These are phyloP conservation scores for Drosophila sproati DNA, from an alignment of 1,140 invertebrate species.

Conservation along the genomic window DNA sequence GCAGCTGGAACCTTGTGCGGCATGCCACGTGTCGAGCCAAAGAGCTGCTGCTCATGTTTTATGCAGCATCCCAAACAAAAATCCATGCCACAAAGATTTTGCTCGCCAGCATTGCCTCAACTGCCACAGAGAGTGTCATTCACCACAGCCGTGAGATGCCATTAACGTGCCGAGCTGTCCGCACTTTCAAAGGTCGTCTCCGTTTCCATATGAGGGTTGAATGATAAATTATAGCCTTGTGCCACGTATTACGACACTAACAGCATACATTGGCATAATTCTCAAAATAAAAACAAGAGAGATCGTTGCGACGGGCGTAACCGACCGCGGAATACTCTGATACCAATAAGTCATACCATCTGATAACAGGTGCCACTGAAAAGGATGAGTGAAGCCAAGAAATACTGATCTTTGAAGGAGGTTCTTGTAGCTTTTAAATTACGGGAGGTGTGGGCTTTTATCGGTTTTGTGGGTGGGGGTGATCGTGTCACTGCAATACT, in stretches of 20 bases:
- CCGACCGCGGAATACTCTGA: too few relatives aligned
- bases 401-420: too few relatives aligned
- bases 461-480: too few relatives aligned
- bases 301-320: too few relatives aligned
- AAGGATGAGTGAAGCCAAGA: too few relatives aligned
- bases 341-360: too few relatives aligned
- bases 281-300: too few relatives aligned
- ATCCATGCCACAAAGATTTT: conserved; percentile 22
- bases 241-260: neutral
- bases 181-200: conserved; percentile 22
- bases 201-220: conserved; percentile 12
- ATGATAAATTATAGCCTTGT: conserved; percentile 39
- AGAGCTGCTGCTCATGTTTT: conserved; percentile 64
- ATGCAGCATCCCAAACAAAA: conserved; percentile 49
- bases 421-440: too few relatives aligned
- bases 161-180: conserved; percentile 37
- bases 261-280: too few relatives aligned
- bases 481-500: too few relatives aligned
- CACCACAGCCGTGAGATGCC: conserved; percentile 3
- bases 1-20: conserved; percentile 46
- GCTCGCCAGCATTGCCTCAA: conserved; percentile 9
- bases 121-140: conserved; percentile 32
- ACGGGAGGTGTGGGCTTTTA: too few relatives aligned
- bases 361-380: too few relatives aligned
- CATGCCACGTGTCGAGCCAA: conserved; percentile 38